Evolutionary conservation across 2,888 invertebrate species (phyloP).

Genomic region (Idaea straminata): DNA sequence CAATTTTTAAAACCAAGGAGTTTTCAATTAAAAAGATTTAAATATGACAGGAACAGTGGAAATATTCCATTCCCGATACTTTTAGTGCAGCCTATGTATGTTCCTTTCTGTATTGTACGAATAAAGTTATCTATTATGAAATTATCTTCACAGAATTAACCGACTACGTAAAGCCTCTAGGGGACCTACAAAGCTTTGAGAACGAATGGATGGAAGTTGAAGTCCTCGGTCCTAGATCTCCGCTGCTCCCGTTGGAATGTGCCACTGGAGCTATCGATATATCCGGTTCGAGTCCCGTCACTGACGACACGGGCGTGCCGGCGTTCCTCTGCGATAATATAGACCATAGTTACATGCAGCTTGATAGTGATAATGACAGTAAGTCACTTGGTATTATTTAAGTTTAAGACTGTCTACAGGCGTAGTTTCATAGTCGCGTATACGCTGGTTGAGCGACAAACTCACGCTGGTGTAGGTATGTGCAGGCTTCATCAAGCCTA

Average conservation of each 20-base stretch:
- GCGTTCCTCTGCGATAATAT: constrained; percentile 82
- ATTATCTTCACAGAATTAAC: constrained; percentile 40
- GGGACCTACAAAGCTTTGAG: constrained; percentile 90
- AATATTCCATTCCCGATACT: too few relatives aligned
- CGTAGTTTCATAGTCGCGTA: too few relatives aligned
- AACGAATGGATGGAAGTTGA: constrained; percentile 96
- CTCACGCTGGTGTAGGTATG: too few relatives aligned
- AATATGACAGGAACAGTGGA: too few relatives aligned
- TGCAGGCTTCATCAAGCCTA: too few relatives aligned
- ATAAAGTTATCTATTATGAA: background rate
- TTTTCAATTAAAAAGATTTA: too few relatives aligned
- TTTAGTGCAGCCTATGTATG: too few relatives aligned
- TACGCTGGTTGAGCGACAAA: too few relatives aligned
- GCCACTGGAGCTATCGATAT: constrained; percentile 58
- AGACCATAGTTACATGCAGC: constrained; percentile 78
- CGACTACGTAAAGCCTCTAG: constrained; percentile 84
- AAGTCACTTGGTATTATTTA: constrained; percentile 28
- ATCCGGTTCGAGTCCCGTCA: constrained; percentile 47
- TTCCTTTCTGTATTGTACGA: too few relatives aligned
- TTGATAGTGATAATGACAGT: constrained; percentile 75
- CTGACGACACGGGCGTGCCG: constrained; percentile 74
- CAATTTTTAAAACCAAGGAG: too few relatives aligned
- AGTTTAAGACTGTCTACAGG: background rate
- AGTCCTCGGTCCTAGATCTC: constrained; percentile 81
- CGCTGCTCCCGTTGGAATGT: constrained; percentile 54